Evolutionary conservation across 2,888 invertebrate genomes (phyloP).

Genomic region (Acleris emargana): DNA sequence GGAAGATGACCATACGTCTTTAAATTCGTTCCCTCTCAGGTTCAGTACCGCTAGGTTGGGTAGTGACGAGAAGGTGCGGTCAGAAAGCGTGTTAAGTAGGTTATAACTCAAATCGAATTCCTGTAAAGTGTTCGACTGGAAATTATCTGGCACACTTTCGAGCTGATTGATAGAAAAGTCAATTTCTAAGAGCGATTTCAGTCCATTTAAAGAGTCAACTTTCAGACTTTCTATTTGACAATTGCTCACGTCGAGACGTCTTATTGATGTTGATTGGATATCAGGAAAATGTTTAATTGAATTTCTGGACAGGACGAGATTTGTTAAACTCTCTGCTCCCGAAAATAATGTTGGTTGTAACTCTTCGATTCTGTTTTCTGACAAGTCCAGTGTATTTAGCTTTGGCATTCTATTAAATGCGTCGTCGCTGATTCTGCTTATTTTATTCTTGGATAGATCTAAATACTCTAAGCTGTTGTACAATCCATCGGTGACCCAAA

Average conservation of each 20-base stretch:
- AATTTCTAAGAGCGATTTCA: slow-evolving; percentile 84
- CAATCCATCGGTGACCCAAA: slow-evolving; percentile 59
- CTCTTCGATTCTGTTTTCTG: slow-evolving; percentile 86
- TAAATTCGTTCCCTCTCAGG: slow-evolving; percentile 88
- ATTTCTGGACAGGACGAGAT: slow-evolving; percentile 86
- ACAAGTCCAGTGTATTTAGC: slow-evolving; percentile 85
- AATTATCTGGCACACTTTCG: slow-evolving; percentile 82
- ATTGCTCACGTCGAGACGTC: slow-evolving; percentile 83
- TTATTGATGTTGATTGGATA: slow-evolving; percentile 83
- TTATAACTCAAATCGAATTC: slow-evolving; percentile 84
- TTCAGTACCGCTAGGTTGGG: slow-evolving; percentile 86
- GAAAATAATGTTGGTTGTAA: slow-evolving; percentile 83
- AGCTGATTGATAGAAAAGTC: slow-evolving; percentile 87
- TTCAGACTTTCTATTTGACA: slow-evolving; percentile 85
- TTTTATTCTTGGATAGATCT: slow-evolving; percentile 87
- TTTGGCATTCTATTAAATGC: slow-evolving; percentile 84
- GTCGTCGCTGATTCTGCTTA: slow-evolving; percentile 82
- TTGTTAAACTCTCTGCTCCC: slow-evolving; percentile 81
- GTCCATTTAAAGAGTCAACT: slow-evolving; percentile 74
- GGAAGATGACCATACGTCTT: slow-evolving; percentile 83
- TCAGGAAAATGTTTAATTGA: slow-evolving; percentile 83
- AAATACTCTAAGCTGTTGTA: slow-evolving; percentile 75
- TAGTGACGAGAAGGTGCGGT: slow-evolving; percentile 85
- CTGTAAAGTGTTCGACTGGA: slow-evolving; percentile 84
- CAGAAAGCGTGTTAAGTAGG: slow-evolving; percentile 84